A percentile compares a stretch with the other conserved stretches of the same genome.
Conservation (phyloP, 2,797 vertebrate genomes). For the Peromyscus eremicus region DNA sequence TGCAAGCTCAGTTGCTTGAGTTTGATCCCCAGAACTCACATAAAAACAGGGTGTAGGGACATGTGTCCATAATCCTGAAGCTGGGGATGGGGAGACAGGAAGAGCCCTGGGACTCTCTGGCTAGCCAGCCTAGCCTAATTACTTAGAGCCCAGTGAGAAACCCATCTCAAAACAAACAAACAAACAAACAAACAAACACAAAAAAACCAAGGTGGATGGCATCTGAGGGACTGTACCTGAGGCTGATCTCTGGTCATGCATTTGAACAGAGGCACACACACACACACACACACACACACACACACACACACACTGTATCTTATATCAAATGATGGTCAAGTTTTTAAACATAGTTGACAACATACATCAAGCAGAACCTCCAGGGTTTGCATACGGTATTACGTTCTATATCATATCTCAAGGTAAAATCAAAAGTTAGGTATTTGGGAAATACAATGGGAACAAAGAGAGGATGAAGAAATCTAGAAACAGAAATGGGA, state of each 20-base stretch:
- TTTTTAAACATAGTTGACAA: slow-evolving; percentile 29
- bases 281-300: not conserved
- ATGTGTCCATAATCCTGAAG: no score
- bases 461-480: not conserved
- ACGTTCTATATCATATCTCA: not conserved
- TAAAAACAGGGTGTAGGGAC: not conserved
- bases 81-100: not conserved
- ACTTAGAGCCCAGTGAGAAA: not conserved
- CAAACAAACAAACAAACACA: not conserved
- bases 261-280: not conserved
- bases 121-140: not conserved
- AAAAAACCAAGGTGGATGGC: not conserved
- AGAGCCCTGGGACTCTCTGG: not conserved
- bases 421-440: slow-evolving; percentile 5
- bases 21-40: not conserved
- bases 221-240: not conserved
- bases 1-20: no score
- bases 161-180: not conserved
- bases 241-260: not conserved
- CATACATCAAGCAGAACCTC: not conserved
- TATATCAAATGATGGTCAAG: slow-evolving; percentile 2
- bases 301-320: not conserved
- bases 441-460: slow-evolving; percentile 2
- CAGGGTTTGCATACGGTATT: not conserved
- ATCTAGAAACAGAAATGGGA: not conserved